Conservation (phyloP, 1,140 invertebrate genomes). For the Danaus melanippus region DNA sequence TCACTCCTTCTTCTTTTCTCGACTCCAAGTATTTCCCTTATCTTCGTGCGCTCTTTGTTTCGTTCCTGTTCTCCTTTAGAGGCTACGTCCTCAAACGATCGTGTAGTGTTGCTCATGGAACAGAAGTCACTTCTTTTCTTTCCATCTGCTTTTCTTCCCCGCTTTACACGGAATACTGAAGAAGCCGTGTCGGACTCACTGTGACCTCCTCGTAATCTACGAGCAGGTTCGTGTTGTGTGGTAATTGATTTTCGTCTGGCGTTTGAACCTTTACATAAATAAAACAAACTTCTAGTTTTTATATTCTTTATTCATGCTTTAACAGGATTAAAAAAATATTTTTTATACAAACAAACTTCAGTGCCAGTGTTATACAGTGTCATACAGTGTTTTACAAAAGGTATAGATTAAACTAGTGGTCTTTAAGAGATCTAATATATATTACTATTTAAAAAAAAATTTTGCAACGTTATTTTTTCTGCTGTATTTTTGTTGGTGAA, state of each 20-base stretch:
- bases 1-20: slow-evolving; percentile 9
- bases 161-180: slow-evolving; percentile 20
- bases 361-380: too few species aligned
- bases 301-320: slow-evolving; percentile 35
- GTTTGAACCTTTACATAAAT: slow-evolving; percentile 48
- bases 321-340: too few species aligned
- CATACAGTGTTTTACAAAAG: too few species aligned
- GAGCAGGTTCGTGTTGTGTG: slow-evolving; percentile 24
- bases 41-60: slow-evolving; percentile 9
- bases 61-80: slow-evolving; percentile 11
- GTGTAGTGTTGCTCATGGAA: slow-evolving; percentile 11
- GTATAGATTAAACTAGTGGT: too few species aligned
- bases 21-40: slow-evolving; percentile 11
- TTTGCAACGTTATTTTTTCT: too few species aligned
- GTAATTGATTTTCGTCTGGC: slow-evolving; percentile 25
- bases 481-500: too few species aligned
- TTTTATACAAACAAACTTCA: too few species aligned
- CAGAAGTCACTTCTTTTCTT: slow-evolving; percentile 1
- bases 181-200: slow-evolving; percentile 16
- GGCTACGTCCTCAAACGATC: slow-evolving; percentile 15
- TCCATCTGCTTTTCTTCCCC: slow-evolving; percentile 16
- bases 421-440: too few species aligned
- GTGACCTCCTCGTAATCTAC: slow-evolving; percentile 16
- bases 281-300: slow-evolving; percentile 39
- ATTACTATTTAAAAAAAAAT: too few species aligned